Base-by-base conservation (phyloP, 2,113 vertebrate genomes). In the Budorcas taxicolor region DNA sequence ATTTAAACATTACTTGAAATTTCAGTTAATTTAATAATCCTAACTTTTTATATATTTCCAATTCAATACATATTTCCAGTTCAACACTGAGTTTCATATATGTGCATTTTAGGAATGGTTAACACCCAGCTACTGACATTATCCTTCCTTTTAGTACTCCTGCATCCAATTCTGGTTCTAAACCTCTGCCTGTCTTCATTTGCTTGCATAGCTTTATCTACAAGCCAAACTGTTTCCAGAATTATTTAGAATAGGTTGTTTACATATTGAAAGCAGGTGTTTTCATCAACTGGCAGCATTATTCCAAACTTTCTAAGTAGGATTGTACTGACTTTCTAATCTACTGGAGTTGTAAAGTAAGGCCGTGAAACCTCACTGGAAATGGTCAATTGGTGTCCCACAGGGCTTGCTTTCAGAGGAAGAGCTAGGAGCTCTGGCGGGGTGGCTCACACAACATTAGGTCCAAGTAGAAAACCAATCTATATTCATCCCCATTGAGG, bases 381-480 rank as follows among this genome's bases (percentile, higher is more conserved):
- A 98, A 96, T 74, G 97, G 97, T 96, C 97, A 97, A 74, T 91
- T 92, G 96, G 89, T 91, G 87, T 64, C 97, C 97, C 40, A 91
- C 94, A 17, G 97, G 50, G 97, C 64, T 97, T 87, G 76, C 76
- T 6, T 97, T 94, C 96, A 87, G 15, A 94, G 76, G 67, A 97
- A 97, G 95, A 95, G 16, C 97, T 96, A 86, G 60, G 95, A 96
- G 19, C 84, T 21, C 94, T 67, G 78, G 94, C 89, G 89, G 97
- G 91, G 62, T 50, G 11, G 92, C 6, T 0, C 93, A 97, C 31
- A 93, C 94, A 87, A 82, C 94, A 93, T 98, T 98, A 98, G 90
- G 88, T 88, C 87, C 96, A 98, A 97, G 96, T 85, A 98, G 84
- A 98, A 98, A 98, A 96, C 1, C 92, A 91, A 94, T 98, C 96